Evolutionary conservation across 2,888 invertebrate species (phyloP).

Genomic region (Lasioglossum lativentre): DNA sequence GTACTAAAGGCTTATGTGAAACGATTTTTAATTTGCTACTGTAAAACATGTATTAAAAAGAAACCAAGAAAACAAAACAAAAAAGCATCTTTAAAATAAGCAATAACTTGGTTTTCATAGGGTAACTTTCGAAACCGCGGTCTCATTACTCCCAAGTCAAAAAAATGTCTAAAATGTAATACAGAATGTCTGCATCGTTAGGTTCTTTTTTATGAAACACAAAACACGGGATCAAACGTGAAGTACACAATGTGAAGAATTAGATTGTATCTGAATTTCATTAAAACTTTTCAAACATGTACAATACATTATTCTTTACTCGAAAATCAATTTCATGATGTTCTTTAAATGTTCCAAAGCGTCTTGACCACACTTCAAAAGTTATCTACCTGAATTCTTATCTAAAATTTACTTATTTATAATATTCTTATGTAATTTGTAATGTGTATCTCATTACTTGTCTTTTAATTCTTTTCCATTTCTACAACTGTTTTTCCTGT

Average conservation of each 20-base stretch:
- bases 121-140: constrained; percentile 49
- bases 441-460: background rate
- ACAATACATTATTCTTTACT: background rate
- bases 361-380: constrained; percentile 36
- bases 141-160: background rate
- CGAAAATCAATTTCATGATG: background rate
- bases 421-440: constrained; percentile 14
- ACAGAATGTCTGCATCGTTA: constrained; percentile 9
- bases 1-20: constrained; percentile 29
- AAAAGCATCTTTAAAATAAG: constrained; percentile 19
- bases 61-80: background rate
- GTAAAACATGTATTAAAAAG: constrained; percentile 12
- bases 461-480: background rate
- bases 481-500: background rate
- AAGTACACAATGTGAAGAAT: constrained; percentile 16
- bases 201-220: constrained; percentile 27
- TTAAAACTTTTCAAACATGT: background rate
- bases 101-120: constrained; percentile 21
- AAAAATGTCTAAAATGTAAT: constrained; percentile 1
- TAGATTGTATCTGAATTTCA: constrained; percentile 15
- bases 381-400: constrained; percentile 35
- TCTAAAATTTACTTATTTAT: background rate
- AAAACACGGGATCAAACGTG: constrained; percentile 41
- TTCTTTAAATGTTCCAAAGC: constrained; percentile 10
- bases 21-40: constrained; percentile 29